These are phyloP conservation scores for Marisa cornuarietis DNA, from an alignment of 1,140 invertebrate species.

Conservation along the genomic window DNA sequence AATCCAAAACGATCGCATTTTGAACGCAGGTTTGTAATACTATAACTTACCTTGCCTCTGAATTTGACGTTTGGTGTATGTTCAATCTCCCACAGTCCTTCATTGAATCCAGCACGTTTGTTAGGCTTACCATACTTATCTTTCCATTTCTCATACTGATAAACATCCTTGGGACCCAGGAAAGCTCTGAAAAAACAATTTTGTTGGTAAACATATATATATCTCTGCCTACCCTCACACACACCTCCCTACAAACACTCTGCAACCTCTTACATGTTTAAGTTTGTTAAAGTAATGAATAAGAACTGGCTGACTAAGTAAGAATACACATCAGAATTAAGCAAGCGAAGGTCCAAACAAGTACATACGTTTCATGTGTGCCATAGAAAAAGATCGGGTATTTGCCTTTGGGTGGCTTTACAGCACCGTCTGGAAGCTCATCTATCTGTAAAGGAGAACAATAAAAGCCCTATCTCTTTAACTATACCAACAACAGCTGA, in stretches of 20 bases:
- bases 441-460: constrained; percentile 72
- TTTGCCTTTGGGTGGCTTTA: constrained; percentile 76
- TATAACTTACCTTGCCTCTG: constrained; percentile 33
- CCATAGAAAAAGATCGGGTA: constrained; percentile 95
- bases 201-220: too few relatives aligned
- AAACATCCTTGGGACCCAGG: constrained; percentile 68
- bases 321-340: not conserved
- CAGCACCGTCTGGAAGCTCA: constrained; percentile 70
- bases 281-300: not conserved
- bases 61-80: constrained; percentile 66
- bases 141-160: constrained; percentile 72
- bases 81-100: constrained; percentile 76
- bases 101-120: constrained; percentile 74
- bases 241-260: not conserved
- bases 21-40: not conserved
- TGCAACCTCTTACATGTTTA: not conserved
- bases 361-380: constrained; percentile 89
- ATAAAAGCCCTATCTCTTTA: too few relatives aligned
- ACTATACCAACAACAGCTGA: not conserved
- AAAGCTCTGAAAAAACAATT: constrained; percentile 63
- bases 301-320: not conserved
- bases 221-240: not conserved
- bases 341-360: not conserved
- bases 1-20: not conserved
- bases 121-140: constrained; percentile 75